phyloP scores from a whole-genome alignment of 1,140 invertebrate genomes.

The Ericerus pela region DNA sequence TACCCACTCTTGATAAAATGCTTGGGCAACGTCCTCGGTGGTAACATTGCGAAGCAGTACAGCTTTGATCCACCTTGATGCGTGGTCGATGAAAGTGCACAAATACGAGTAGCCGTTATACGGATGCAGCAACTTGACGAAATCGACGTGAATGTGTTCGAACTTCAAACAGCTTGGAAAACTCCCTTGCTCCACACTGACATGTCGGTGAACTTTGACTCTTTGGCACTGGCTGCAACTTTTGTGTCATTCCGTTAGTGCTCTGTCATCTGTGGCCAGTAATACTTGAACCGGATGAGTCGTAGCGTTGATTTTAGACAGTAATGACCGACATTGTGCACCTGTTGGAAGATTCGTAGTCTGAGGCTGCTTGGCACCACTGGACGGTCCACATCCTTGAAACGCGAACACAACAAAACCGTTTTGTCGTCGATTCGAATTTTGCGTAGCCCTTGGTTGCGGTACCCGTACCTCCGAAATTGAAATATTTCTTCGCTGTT shows the following conservation, averaged over 20 bases:
- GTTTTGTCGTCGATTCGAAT: too few species aligned
- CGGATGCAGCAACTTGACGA: slow-evolving; percentile 28
- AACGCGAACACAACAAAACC: too few species aligned
- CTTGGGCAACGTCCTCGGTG: slow-evolving; percentile 26
- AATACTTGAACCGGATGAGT: neutral
- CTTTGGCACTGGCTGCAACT: neutral
- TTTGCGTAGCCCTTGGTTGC: too few species aligned
- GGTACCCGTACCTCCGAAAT: too few species aligned
- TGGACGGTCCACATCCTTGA: too few species aligned
- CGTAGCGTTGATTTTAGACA: neutral
- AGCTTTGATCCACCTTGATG: slow-evolving; percentile 29
- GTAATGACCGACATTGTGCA: too few species aligned
- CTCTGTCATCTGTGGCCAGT: neutral
- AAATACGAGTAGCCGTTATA: slow-evolving; percentile 21
- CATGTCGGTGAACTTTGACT: neutral
- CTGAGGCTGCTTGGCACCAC: too few species aligned
- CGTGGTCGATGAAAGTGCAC: slow-evolving; percentile 27
- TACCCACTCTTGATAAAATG: slow-evolving; percentile 20
- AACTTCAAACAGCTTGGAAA: neutral
- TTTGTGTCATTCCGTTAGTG: neutral
- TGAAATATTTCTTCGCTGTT: too few species aligned
- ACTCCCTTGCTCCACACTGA: neutral
- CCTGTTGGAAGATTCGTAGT: too few species aligned
- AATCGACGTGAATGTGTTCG: slow-evolving; percentile 31
- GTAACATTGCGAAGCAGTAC: slow-evolving; percentile 20